phyloP scores from a whole-genome alignment of 2,797 vertebrate genomes.

The Aselliscus stoliczkanus region DNA sequence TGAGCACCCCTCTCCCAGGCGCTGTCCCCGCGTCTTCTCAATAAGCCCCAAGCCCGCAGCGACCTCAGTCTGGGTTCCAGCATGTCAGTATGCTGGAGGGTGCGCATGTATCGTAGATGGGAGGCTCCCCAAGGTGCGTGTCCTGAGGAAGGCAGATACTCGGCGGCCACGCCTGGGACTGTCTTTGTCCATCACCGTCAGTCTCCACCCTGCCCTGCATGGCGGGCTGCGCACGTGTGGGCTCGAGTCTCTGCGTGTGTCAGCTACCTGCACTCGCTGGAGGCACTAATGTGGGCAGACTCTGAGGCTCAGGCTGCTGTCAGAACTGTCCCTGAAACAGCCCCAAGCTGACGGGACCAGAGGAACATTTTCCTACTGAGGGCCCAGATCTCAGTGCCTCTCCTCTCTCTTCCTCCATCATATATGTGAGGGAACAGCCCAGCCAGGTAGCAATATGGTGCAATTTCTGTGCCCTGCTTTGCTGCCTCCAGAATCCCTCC shows the following conservation, averaged over 20 bases:
- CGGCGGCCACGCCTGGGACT: background rate
- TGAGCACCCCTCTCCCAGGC: background rate
- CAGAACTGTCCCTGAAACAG: background rate
- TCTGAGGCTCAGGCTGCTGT: background rate
- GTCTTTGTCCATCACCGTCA: constrained; percentile 42
- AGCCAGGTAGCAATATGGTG: constrained; percentile 61
- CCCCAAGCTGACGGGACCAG: background rate
- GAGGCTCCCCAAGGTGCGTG: background rate
- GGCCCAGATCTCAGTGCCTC: background rate
- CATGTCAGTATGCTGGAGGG: background rate
- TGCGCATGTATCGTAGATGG: background rate
- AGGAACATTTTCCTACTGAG: background rate
- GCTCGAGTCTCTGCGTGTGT: background rate
- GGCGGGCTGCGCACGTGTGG: background rate
- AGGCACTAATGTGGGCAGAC: background rate
- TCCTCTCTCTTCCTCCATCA: background rate
- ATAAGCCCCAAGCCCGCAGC: constrained; percentile 7
- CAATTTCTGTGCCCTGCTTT: constrained; percentile 53
- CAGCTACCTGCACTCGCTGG: background rate
- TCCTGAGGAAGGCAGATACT: background rate
- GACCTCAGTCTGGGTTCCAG: background rate
- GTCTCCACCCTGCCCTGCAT: background rate
- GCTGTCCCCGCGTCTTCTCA: constrained; percentile 23
- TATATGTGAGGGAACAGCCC: constrained; percentile 27
- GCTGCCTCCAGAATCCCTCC: constrained; percentile 9